Base-by-base conservation (phyloP, 1,140 invertebrate genomes). In the Zophobas morio region DNA sequence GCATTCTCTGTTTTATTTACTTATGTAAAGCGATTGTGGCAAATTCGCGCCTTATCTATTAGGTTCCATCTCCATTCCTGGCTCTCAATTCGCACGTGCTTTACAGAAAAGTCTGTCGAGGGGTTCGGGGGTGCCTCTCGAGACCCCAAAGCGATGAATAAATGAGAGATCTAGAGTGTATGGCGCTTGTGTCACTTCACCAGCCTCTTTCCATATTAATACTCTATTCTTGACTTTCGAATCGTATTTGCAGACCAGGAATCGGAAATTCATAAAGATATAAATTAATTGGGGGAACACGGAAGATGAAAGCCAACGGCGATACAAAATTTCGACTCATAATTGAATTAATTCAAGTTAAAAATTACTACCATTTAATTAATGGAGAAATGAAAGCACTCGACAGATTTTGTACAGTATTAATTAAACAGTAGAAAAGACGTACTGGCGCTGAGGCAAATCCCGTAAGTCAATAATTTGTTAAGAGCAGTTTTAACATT, bases 111-210 rank as follows among this genome's bases (percentile, higher is more conserved):
- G 60, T 66, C 37, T 66, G 39, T 32, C 8, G 60, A 66, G 60
- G 39, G 39, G 60, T 42, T 66, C 60, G 60, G 60, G 20, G 60
- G 60, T 8, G 39, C 60, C 60, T 42, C 60, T 66, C 60, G 40
- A 66, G 60, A 66, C 60, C 60, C 39, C 60, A 66, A 42, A 66
- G 60, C 66, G 72, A 78, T 78, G 78, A 79, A 79, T 79, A 79
- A 79, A 79, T 79, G 77, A 78, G 77, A 75, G 77, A 73, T 66
- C 51, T 78, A 39, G 57, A 78, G 73, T 78, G 77, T 70, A 78
- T 78, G 47, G 63, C 73, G 49, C 75, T 49, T 37, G 32, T 63
- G 42, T 60, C 53, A 47, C 60, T 70, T 35, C 75, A 71, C 46
- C 70, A 42, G 66, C 34, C 75, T 70, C 70, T 71, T 76, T 71